phyloP scores from a whole-genome alignment of 2,888 invertebrate species.

The Axea sp. region DNA sequence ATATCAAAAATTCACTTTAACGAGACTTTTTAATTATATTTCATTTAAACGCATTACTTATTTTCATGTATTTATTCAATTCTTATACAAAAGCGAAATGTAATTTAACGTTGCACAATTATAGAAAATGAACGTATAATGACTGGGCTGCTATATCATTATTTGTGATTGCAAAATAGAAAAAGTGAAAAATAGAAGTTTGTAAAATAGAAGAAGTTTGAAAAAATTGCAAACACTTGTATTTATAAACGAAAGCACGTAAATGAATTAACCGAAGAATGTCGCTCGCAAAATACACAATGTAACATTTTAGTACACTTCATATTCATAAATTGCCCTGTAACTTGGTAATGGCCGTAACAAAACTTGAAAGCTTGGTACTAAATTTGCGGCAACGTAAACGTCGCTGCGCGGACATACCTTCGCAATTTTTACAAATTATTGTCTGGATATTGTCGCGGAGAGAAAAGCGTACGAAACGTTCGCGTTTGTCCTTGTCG shows the following conservation, averaged over 20 bases:
- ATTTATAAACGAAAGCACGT: slow-evolving; percentile 43
- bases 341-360: slow-evolving; percentile 46
- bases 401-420: slow-evolving; percentile 24
- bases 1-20: background rate
- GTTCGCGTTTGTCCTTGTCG: slow-evolving; percentile 44
- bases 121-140: too few species aligned
- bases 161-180: too few species aligned
- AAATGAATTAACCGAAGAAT: slow-evolving; percentile 41
- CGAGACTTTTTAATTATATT: too few species aligned
- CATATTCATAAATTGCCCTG: slow-evolving; percentile 42
- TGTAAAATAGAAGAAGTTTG: too few species aligned
- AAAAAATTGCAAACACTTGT: slow-evolving; percentile 12
- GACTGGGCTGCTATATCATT: too few species aligned
- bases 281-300: slow-evolving; percentile 35
- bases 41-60: too few species aligned
- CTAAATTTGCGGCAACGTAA: slow-evolving; percentile 43
- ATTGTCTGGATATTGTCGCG: slow-evolving; percentile 23
- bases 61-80: too few species aligned
- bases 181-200: too few species aligned
- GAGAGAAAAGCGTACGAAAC: background rate
- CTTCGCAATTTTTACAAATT: slow-evolving; percentile 39
- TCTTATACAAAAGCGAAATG: too few species aligned
- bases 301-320: slow-evolving; percentile 42
- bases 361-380: slow-evolving; percentile 44
- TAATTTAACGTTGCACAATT: too few species aligned